phyloP scores from a whole-genome alignment of 2,888 invertebrate species.

The Ophraella communa region DNA sequence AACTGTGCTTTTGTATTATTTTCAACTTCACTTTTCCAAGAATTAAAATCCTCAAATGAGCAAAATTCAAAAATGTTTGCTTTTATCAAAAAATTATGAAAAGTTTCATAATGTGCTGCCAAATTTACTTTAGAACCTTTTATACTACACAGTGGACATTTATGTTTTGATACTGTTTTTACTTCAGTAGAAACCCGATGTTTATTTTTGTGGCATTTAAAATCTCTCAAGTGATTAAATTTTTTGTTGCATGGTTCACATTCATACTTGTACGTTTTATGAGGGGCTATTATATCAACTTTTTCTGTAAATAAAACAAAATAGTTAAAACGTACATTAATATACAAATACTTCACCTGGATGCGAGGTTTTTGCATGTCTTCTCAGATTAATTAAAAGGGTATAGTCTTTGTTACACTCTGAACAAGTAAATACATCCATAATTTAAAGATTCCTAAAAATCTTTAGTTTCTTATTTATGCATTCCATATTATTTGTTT shows the following conservation, averaged over 20 bases:
- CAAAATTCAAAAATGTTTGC: not conserved
- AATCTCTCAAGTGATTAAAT: not conserved
- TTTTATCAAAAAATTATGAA: not conserved
- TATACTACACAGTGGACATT: constrained; percentile 1
- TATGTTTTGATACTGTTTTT: not conserved
- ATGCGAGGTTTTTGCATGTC: not conserved
- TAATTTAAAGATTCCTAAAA: too few species aligned
- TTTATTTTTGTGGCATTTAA: not conserved
- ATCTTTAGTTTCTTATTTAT: too few species aligned
- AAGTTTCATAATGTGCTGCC: not conserved
- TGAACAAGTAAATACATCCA: not conserved
- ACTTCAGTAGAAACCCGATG: not conserved
- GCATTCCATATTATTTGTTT: too few species aligned
- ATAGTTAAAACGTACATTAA: not conserved
- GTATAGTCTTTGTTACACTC: not conserved
- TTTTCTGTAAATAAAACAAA: not conserved
- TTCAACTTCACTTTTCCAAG: constrained; percentile 10
- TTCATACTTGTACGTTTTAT: not conserved
- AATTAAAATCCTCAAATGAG: not conserved
- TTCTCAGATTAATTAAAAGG: not conserved
- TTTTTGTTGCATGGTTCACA: not conserved
- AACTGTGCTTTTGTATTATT: constrained; percentile 3
- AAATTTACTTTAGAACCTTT: constrained; percentile 1
- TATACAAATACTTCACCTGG: not conserved
- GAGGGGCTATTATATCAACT: not conserved